A percentile compares a stretch with the other conserved stretches of the same genome.
Conservation (phyloP, 2,797 vertebrate species). For the Gymnoscopelus microlampas region DNA sequence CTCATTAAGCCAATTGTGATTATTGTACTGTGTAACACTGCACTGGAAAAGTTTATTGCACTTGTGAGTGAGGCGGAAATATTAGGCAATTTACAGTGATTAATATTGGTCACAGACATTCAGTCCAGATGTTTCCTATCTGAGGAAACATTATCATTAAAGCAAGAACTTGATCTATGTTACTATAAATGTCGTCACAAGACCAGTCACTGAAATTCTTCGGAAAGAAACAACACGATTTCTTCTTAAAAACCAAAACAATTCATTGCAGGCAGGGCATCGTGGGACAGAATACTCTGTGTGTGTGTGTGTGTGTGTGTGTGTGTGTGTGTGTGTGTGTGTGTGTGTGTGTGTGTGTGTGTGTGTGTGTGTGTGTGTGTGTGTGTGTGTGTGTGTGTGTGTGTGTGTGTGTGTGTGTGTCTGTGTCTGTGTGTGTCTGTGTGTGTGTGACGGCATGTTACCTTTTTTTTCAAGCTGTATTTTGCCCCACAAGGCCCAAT, state of each 20-base stretch:
- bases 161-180: constrained; percentile 30
- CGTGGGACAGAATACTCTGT: not conserved
- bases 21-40: constrained; percentile 20
- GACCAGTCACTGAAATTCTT: constrained; percentile 35
- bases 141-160: constrained; percentile 37
- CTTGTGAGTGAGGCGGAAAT: constrained; percentile 44
- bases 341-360: not conserved
- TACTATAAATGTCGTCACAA: constrained; percentile 38
- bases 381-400: not conserved
- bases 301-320: constrained; percentile 5
- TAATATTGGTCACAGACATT: constrained; percentile 32
- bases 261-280: constrained; percentile 17
- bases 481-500: not conserved
- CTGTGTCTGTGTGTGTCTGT: not conserved
- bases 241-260: constrained; percentile 7
- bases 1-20: constrained; percentile 12
- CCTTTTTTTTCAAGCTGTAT: not conserved
- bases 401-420: not conserved
- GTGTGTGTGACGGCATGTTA: not conserved
- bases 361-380: not conserved
- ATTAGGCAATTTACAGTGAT: constrained; percentile 52
- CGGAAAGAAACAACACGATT: constrained; percentile 11
- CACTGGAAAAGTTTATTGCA: constrained; percentile 39
- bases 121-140: constrained; percentile 53
- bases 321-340: not conserved